Percentiles rank a stretch among this genome's conserved stretches.
phyloP scores from a whole-genome alignment of 2,888 invertebrate species.

The Elegia similella region DNA sequence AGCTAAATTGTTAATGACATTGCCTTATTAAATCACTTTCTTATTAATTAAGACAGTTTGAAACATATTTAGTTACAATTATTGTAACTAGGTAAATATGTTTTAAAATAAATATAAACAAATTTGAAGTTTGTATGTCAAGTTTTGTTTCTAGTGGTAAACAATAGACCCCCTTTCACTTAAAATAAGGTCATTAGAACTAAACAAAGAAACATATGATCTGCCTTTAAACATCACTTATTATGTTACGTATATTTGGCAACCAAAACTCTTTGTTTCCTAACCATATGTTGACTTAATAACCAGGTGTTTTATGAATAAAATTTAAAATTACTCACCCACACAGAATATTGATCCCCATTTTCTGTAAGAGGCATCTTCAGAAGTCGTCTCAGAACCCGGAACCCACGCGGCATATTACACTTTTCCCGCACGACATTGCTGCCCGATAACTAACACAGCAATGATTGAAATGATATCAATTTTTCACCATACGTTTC shows the following conservation, averaged over 20 bases:
- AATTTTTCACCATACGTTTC: background rate
- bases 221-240: background rate
- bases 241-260: background rate
- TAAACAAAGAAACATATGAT: constrained; percentile 13
- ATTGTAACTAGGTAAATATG: too few relatives aligned
- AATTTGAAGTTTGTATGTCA: background rate
- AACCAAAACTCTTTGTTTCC: background rate
- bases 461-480: constrained; percentile 30
- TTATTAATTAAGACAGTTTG: too few relatives aligned
- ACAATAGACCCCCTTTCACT: constrained; percentile 10
- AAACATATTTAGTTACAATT: too few relatives aligned
- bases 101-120: background rate
- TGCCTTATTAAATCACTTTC: too few relatives aligned
- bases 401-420: constrained; percentile 58
- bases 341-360: constrained; percentile 83
- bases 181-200: constrained; percentile 13
- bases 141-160: background rate
- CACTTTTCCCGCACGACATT: constrained; percentile 40
- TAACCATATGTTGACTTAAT: background rate
- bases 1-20: too few relatives aligned
- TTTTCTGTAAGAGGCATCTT: constrained; percentile 77
- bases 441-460: constrained; percentile 42
- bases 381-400: constrained; percentile 76
- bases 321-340: constrained; percentile 65
- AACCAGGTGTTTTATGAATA: background rate